A percentile compares a stretch with the other conserved stretches of the same genome.
Evolutionary conservation across 1,140 invertebrate genomes (phyloP).

Genomic region (Sminthurinus signatus): DNA sequence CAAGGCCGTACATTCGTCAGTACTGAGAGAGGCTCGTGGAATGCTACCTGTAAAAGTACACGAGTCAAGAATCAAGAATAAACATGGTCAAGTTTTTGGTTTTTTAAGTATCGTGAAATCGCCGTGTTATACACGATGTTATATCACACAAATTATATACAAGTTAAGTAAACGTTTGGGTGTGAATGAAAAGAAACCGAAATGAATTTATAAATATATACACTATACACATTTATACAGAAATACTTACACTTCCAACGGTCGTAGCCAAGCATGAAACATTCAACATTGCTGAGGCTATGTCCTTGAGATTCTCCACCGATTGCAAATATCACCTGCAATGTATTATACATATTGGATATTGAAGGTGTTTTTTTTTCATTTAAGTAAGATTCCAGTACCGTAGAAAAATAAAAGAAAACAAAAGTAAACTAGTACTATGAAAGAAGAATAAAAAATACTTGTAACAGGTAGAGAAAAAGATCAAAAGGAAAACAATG

Average conservation of each 20-base stretch:
- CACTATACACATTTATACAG: too few relatives aligned
- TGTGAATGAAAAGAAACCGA: not conserved
- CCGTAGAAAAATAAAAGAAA: too few relatives aligned
- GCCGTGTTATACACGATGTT: not conserved
- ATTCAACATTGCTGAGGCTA: slow-evolving; percentile 43
- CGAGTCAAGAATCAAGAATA: too few relatives aligned
- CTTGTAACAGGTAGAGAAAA: too few relatives aligned
- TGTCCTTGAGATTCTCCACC: slow-evolving; percentile 43
- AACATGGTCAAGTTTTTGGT: too few relatives aligned
- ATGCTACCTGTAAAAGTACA: slow-evolving; percentile 37
- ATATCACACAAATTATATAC: not conserved
- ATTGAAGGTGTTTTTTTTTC: not conserved
- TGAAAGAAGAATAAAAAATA: too few relatives aligned
- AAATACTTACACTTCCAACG: slow-evolving; percentile 29
- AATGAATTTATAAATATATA: too few relatives aligned
- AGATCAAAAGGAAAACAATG: too few relatives aligned
- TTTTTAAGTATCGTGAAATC: not conserved
- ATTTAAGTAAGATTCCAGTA: not conserved
- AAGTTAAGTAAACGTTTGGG: not conserved
- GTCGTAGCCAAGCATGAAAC: slow-evolving; percentile 44
- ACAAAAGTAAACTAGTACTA: too few relatives aligned
- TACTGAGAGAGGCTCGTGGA: slow-evolving; percentile 25
- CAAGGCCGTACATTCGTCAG: slow-evolving; percentile 31
- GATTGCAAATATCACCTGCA: slow-evolving; percentile 42
- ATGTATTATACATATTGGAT: not conserved